Evolutionary conservation across 2,888 invertebrate species (phyloP).

Genomic region (Rotaria sp.): DNA sequence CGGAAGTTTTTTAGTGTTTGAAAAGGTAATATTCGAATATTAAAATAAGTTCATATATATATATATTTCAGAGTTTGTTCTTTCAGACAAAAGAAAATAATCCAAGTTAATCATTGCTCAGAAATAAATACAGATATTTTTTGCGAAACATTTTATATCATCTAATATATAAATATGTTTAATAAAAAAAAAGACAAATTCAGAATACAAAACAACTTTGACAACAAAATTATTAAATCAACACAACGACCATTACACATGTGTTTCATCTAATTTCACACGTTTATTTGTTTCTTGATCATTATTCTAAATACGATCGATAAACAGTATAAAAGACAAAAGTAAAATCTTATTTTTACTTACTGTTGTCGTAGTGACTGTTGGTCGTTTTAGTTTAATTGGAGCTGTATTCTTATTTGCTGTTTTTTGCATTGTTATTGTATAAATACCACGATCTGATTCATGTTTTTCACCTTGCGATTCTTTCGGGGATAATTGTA

Average conservation of each 20-base stretch:
- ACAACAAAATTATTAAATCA: too few species aligned
- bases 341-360: neutral
- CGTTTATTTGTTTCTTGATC: neutral
- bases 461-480: neutral
- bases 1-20: too few species aligned
- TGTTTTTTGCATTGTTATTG: neutral
- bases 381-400: neutral
- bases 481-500: too few species aligned
- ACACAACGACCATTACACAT: neutral
- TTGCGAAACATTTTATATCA: too few species aligned
- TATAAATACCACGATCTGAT: conserved; percentile 6
- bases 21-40: too few species aligned
- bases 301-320: neutral
- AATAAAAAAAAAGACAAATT: neutral
- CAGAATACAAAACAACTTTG: too few species aligned
- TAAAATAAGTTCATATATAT: too few species aligned
- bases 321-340: neutral
- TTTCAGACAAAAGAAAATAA: too few species aligned
- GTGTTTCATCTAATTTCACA: neutral
- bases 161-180: too few species aligned
- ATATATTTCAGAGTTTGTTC: too few species aligned
- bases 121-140: too few species aligned
- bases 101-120: too few species aligned
- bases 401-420: neutral
- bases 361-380: neutral